phyloP scores from a whole-genome alignment of 2,797 vertebrate species.

The Poecilia velifera region DNA sequence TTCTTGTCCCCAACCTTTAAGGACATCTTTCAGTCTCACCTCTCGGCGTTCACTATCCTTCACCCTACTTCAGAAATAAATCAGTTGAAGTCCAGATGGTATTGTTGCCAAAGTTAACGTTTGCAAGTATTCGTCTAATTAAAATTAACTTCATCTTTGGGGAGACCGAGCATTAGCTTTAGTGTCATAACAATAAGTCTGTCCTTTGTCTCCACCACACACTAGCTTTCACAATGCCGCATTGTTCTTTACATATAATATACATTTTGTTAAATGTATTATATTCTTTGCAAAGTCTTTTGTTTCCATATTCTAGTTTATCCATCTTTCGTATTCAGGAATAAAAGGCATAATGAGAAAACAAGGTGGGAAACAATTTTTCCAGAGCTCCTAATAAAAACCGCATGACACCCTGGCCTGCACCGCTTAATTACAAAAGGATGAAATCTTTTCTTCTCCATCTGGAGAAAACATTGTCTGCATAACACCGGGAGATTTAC shows the following conservation, averaged over 20 bases:
- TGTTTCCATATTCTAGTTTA: slow-evolving; percentile 65
- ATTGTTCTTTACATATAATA: slow-evolving; percentile 69
- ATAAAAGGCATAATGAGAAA: slow-evolving; percentile 83
- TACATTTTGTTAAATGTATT: slow-evolving; percentile 60
- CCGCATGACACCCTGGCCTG: slow-evolving; percentile 82
- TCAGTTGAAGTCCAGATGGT: neutral
- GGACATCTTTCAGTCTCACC: slow-evolving; percentile 57
- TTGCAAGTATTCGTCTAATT: slow-evolving; percentile 68
- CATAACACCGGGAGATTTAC: slow-evolving; percentile 84
- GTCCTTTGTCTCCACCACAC: slow-evolving; percentile 57
- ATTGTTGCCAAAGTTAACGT: slow-evolving; percentile 63
- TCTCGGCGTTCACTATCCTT: neutral
- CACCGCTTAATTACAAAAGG: slow-evolving; percentile 88
- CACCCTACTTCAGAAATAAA: slow-evolving; percentile 17
- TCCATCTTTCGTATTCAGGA: slow-evolving; percentile 67
- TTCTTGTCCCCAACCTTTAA: slow-evolving; percentile 70
- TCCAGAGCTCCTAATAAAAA: slow-evolving; percentile 82
- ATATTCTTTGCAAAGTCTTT: slow-evolving; percentile 55
- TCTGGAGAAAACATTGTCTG: slow-evolving; percentile 86
- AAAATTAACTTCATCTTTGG: slow-evolving; percentile 62
- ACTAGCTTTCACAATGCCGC: slow-evolving; percentile 69
- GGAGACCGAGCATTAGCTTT: slow-evolving; percentile 67
- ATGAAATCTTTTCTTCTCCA: slow-evolving; percentile 87
- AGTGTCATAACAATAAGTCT: slow-evolving; percentile 58
- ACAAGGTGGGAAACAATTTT: slow-evolving; percentile 81